phyloP scores from a whole-genome alignment of 2,888 invertebrate genomes.

The Drosophila birchii region DNA sequence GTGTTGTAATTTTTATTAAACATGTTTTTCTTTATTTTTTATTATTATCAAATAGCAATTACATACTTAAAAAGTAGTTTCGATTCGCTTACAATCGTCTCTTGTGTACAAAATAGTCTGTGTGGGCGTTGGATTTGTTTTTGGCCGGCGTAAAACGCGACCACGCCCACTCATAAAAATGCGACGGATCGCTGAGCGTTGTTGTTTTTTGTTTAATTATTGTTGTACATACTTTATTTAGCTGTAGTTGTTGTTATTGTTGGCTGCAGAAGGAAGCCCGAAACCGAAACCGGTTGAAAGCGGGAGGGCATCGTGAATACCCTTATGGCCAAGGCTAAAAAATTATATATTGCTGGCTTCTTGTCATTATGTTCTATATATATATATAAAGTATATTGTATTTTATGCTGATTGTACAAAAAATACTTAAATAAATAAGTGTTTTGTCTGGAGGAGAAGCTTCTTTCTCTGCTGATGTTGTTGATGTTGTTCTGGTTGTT shows the following conservation, averaged over 20 bases:
- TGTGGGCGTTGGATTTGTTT: conserved; percentile 19
- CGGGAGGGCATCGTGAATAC: conserved; percentile 15
- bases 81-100: conserved; percentile 18
- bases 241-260: conserved; percentile 18
- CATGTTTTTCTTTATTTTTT: conserved; percentile 47
- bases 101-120: conserved; percentile 35
- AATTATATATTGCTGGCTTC: conserved; percentile 60
- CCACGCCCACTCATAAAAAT: conserved; percentile 38
- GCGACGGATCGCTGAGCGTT: conserved; percentile 42
- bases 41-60: conserved; percentile 57
- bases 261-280: conserved; percentile 57
- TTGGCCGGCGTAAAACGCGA: conserved; percentile 39
- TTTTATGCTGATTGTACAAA: conserved; percentile 64
- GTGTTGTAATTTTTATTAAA: conserved; percentile 45
- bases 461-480: conserved; percentile 15
- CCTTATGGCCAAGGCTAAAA: conserved; percentile 50
- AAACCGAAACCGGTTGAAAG: conserved; percentile 36
- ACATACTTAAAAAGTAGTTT: conserved; percentile 59
- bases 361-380: conserved; percentile 35
- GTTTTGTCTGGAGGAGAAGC: conserved; percentile 39
- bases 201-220: conserved; percentile 6
- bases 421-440: conserved; percentile 61
- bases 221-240: conserved; percentile 23
- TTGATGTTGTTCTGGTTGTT: conserved; percentile 6
- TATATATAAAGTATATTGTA: conserved; percentile 29